phyloP scores from a whole-genome alignment of 1,140 invertebrate species.

The Euglossa dilemma region DNA sequence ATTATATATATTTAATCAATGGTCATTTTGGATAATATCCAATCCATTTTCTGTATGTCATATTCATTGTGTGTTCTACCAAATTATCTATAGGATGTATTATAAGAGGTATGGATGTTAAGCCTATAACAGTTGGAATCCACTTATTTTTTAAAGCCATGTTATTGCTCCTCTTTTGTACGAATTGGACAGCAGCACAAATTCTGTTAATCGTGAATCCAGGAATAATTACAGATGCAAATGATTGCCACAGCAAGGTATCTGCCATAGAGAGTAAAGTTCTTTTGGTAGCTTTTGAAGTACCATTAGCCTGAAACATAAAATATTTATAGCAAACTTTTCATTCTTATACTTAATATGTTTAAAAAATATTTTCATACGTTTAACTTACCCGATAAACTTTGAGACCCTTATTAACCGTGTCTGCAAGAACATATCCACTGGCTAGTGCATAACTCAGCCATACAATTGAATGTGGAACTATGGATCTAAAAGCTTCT shows the following conservation, averaged over 20 bases:
- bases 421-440: constrained; percentile 94
- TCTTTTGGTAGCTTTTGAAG: constrained; percentile 75
- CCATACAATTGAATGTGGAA: constrained; percentile 89
- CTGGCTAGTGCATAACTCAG: constrained; percentile 91
- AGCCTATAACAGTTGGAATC: constrained; percentile 90
- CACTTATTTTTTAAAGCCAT: constrained; percentile 84
- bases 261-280: constrained; percentile 88
- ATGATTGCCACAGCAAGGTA: constrained; percentile 95
- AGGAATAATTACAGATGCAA: constrained; percentile 96
- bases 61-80: constrained; percentile 92
- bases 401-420: constrained; percentile 90
- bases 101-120: constrained; percentile 94
- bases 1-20: neutral
- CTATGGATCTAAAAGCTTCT: constrained; percentile 93
- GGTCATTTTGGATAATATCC: constrained; percentile 73
- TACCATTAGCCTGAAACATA: constrained; percentile 63
- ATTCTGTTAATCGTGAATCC: constrained; percentile 96
- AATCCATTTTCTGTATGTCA: constrained; percentile 83
- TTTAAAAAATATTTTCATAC: neutral
- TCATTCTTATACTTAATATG: constrained; percentile 65
- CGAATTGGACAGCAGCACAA: constrained; percentile 85
- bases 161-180: constrained; percentile 81
- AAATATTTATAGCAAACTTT: neutral
- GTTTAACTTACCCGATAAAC: constrained; percentile 82
- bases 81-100: constrained; percentile 94